These are phyloP conservation scores for Sylvia borin DNA, from an alignment of 2,797 vertebrate species.

Conservation along the genomic window DNA sequence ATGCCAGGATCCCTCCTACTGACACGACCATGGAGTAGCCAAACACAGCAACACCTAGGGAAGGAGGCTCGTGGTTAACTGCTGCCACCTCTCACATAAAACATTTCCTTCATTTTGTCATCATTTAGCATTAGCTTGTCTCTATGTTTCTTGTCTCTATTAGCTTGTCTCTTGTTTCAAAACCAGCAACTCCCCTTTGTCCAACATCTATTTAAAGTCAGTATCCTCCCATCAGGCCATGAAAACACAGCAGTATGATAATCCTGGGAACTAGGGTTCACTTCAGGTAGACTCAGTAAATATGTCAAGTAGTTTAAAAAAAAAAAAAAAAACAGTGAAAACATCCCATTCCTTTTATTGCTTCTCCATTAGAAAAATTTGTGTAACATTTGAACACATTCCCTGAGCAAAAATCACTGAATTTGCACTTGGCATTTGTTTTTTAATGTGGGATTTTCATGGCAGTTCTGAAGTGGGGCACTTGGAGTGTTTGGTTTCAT, in stretches of 20 bases:
- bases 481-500: not conserved
- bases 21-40: conserved; percentile 89
- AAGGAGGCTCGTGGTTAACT: not conserved
- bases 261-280: not conserved
- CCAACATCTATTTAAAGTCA: too few species aligned
- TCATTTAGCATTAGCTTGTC: not conserved
- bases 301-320: not conserved
- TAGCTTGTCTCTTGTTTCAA: too few species aligned
- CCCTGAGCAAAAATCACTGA: not conserved
- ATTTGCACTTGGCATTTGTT: not conserved
- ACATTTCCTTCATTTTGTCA: not conserved
- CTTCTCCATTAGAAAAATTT: not conserved
- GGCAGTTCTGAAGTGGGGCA: not conserved
- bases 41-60: conserved; percentile 86
- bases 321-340: not conserved
- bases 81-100: not conserved
- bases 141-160: not conserved
- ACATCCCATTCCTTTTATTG: not conserved
- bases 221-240: too few species aligned
- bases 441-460: not conserved
- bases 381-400: not conserved
- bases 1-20: conserved; percentile 91
- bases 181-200: too few species aligned
- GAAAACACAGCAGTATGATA: not conserved
- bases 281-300: not conserved